Evolutionary conservation across 2,797 vertebrate genomes (phyloP).

Genomic region (Parauchenoglanis punctatus): DNA sequence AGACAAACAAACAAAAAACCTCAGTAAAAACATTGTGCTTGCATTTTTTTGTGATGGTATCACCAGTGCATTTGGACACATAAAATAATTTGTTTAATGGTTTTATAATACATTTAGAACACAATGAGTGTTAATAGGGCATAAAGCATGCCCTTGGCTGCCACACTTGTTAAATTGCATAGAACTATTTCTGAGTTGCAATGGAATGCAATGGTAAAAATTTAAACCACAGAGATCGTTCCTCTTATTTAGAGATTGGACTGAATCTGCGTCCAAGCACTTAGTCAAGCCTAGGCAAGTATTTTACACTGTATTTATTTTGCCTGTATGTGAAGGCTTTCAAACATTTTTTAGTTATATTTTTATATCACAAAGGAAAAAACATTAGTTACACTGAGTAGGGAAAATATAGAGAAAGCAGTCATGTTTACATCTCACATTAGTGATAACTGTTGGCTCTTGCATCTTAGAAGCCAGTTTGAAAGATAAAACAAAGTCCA

Average conservation of each 20-base stretch:
- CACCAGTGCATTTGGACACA: background rate
- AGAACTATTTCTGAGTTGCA: conserved; percentile 5
- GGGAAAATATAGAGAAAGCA: background rate
- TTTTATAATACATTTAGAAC: conserved; percentile 7
- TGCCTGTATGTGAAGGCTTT: conserved; percentile 7
- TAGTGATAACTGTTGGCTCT: background rate
- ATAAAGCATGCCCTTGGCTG: background rate
- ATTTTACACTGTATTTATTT: background rate
- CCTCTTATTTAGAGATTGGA: background rate
- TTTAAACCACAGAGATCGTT: background rate
- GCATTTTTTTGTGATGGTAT: background rate
- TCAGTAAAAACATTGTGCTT: background rate
- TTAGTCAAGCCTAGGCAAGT: background rate
- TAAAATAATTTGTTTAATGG: background rate
- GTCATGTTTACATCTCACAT: background rate
- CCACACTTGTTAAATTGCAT: conserved; percentile 14
- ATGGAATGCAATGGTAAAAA: background rate
- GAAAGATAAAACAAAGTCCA: background rate
- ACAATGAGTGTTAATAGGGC: background rate
- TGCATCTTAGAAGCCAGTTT: background rate
- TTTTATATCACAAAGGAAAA: background rate
- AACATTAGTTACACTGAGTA: background rate
- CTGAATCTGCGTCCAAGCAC: background rate
- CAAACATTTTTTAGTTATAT: background rate
- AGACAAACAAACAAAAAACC: background rate